Conservation (phyloP, 1,140 invertebrate species). For the Macrostomum lignano region DNA sequence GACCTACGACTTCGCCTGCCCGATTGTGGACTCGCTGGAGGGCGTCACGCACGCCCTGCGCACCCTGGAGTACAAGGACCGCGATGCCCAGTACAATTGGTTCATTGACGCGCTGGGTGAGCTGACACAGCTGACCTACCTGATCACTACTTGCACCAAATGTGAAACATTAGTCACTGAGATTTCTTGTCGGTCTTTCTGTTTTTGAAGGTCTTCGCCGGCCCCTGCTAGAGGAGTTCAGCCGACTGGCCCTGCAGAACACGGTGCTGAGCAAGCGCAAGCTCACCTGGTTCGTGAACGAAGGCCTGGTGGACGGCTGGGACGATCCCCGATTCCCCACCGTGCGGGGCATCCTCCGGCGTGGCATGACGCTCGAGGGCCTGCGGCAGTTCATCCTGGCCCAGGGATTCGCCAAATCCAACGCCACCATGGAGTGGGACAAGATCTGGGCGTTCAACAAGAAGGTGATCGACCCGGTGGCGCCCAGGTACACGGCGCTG, state of each 20-base stretch:
- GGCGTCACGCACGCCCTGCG: conserved; percentile 80
- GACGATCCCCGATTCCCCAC: conserved; percentile 96
- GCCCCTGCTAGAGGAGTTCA: conserved; percentile 80
- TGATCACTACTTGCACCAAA: background rate
- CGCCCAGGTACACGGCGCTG: conserved; percentile 67
- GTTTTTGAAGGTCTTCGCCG: conserved; percentile 54
- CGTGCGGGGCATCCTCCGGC: conserved; percentile 66
- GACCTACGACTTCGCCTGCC: conserved; percentile 97
- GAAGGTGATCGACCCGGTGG: conserved; percentile 71
- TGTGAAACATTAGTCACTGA: background rate
- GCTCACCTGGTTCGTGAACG: conserved; percentile 79
- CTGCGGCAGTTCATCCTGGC: conserved; percentile 87
- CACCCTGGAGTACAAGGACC: conserved; percentile 90
- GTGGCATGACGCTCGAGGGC: conserved; percentile 86
- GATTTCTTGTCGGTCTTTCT: conserved; percentile 24
- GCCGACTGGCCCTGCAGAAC: conserved; percentile 76
- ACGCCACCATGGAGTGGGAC: conserved; percentile 99
- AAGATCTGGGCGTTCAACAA: conserved; percentile 99
- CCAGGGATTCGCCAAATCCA: conserved; percentile 84
- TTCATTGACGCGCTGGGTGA: conserved; percentile 24
- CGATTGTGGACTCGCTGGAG: conserved; percentile 86
- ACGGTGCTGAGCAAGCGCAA: conserved; percentile 88
- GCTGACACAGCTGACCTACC: background rate
- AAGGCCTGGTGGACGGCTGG: conserved; percentile 80
- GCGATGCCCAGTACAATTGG: conserved; percentile 93